Base-by-base conservation (phyloP, 2,797 vertebrate genomes). In the Muraenolepis orangiensis region DNA sequence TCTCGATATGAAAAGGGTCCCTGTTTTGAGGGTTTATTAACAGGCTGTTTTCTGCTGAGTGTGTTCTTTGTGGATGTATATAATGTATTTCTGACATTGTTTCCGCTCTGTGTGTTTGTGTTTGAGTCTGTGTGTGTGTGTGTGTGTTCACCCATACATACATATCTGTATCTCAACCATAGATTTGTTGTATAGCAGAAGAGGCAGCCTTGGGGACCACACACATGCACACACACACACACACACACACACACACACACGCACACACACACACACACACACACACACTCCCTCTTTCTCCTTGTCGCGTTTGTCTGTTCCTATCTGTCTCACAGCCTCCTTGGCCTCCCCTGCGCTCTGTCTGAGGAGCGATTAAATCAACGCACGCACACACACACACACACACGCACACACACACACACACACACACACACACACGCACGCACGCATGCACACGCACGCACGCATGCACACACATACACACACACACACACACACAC, bases 321-420 rank as follows among this genome's bases (percentile, higher is more conserved):
- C 87, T 91, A 92, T 93, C 89, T 92, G 85, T 86, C 87, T 93
- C 91, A 92, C 85, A 89, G 87, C 90, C 88, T 88, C 87, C 90
- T 85, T 87, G 82, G 75, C 90, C 85, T 88, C 87, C 88, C 86
- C 89, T 87, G 85, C 85, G 81, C 88, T 83, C 86, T 89, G 91
- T 92, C 91, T 90, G 88, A 88, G 90, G 91, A 92, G 87, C 90
- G 90, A 92, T 92, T 93, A 91, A 91, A 93, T 93, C 91, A 90
- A 87, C 88, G 87, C 90, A 89, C 74, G 89, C 82, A 82, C 85
- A 78, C 31, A 81, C 78, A 85, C 79, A 81, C 78, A 79, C 71
- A 80, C 72, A 84, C 71, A 84, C 76, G 73, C 64, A 75, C 71
- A 73, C 68, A 72, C 61, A 76, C 30, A 66, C 69, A 29, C 42